Evolutionary conservation across 2,888 invertebrate genomes (phyloP).

Genomic region (Caenorhabditis japonica): DNA sequence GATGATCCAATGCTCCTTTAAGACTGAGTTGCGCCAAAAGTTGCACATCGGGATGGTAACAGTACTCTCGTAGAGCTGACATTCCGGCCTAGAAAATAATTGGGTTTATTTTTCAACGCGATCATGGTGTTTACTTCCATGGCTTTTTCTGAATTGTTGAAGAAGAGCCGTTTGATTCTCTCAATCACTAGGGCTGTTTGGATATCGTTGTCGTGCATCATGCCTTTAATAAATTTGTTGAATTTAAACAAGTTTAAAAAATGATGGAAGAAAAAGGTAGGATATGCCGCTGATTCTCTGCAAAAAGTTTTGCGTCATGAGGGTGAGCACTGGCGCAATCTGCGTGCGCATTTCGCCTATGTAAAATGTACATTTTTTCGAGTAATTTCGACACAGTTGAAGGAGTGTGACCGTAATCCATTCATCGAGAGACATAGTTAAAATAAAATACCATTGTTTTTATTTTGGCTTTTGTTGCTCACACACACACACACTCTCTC

Average conservation of each 20-base stretch:
- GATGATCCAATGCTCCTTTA: constrained; percentile 9
- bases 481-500: no score
- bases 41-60: constrained; percentile 39
- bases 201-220: constrained; percentile 19
- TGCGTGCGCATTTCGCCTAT: no score
- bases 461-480: no score
- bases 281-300: no score
- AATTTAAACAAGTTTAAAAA: neutral
- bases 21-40: constrained; percentile 27
- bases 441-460: no score
- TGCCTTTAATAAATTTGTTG: neutral
- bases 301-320: no score
- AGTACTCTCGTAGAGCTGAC: constrained; percentile 14
- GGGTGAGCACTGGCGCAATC: no score
- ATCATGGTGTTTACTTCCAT: constrained; percentile 2
- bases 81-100: constrained; percentile 7
- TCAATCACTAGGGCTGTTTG: constrained; percentile 12
- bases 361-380: no score
- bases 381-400: no score
- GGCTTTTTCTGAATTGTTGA: constrained; percentile 14
- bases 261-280: neutral
- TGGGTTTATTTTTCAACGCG: neutral
- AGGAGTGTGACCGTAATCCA: no score
- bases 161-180: constrained; percentile 11
- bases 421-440: no score